phyloP scores from a whole-genome alignment of 2,113 vertebrate species.

The Xyliphius kryptos region DNA sequence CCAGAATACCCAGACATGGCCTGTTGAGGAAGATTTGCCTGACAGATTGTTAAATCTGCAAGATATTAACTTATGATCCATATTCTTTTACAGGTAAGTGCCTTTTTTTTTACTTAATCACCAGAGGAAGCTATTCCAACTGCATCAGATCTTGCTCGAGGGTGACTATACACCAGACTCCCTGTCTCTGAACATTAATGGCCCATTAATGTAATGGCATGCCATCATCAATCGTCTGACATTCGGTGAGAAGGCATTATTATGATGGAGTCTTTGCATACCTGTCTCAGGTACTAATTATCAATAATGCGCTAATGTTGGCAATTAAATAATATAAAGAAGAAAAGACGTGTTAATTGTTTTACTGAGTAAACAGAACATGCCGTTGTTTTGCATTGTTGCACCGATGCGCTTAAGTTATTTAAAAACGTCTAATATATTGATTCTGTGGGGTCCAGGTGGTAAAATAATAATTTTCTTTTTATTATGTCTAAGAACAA shows the following conservation, averaged over 20 bases:
- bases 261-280: slow-evolving; percentile 19
- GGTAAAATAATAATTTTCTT: background rate
- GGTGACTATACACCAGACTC: slow-evolving; percentile 22
- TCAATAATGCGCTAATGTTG: slow-evolving; percentile 1
- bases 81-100: slow-evolving; percentile 44
- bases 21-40: no score
- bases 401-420: background rate
- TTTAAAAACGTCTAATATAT: background rate
- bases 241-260: slow-evolving; percentile 6
- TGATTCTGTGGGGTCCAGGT: background rate
- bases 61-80: no score
- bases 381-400: background rate
- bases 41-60: no score
- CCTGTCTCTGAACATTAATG: slow-evolving; percentile 28
- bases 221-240: slow-evolving; percentile 9
- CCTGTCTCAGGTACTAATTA: slow-evolving; percentile 16
- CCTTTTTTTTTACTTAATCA: slow-evolving; percentile 25
- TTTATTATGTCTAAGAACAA: background rate
- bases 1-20: no score
- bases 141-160: slow-evolving; percentile 16
- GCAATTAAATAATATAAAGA: background rate
- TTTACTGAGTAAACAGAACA: background rate
- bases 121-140: slow-evolving; percentile 21
- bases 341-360: slow-evolving; percentile 13
- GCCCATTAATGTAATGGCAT: slow-evolving; percentile 27